Conservation (phyloP, 2,888 invertebrate species). For the Brachycybe producta region DNA sequence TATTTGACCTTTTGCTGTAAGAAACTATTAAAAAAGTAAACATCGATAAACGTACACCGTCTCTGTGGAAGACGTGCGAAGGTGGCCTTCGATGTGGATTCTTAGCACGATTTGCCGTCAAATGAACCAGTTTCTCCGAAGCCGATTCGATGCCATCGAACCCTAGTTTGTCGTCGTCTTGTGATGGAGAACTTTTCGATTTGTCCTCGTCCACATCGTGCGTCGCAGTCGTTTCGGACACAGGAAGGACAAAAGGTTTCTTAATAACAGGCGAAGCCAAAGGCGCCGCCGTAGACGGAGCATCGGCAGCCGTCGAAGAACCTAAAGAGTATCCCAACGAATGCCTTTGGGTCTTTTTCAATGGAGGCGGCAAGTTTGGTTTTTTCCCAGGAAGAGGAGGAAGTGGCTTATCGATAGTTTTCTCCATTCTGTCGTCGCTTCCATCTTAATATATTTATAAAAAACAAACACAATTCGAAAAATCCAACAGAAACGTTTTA, state of each 20-base stretch:
- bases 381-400: slow-evolving; percentile 25
- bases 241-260: neutral
- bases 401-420: slow-evolving; percentile 20
- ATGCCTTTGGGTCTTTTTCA: slow-evolving; percentile 30
- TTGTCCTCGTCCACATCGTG: neutral
- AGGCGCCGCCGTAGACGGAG: slow-evolving; percentile 20
- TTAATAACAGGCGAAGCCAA: slow-evolving; percentile 8
- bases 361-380: slow-evolving; percentile 30
- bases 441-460: neutral
- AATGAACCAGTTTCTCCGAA: slow-evolving; percentile 31
- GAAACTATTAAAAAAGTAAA: neutral
- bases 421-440: slow-evolving; percentile 6
- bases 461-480: neutral
- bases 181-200: neutral
- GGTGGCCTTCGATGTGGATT: slow-evolving; percentile 54
- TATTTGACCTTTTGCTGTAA: neutral
- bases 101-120: slow-evolving; percentile 40
- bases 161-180: neutral
- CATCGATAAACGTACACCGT: slow-evolving; percentile 20
- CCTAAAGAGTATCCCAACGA: slow-evolving; percentile 20
- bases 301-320: slow-evolving; percentile 20
- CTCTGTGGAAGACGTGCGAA: slow-evolving; percentile 37
- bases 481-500: neutral
- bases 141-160: slow-evolving; percentile 28
- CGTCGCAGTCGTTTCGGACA: neutral